Percentiles rank a stretch among this genome's conserved stretches.
phyloP scores from a whole-genome alignment of 2,888 invertebrate species.

The Chydorus sphaericus region DNA sequence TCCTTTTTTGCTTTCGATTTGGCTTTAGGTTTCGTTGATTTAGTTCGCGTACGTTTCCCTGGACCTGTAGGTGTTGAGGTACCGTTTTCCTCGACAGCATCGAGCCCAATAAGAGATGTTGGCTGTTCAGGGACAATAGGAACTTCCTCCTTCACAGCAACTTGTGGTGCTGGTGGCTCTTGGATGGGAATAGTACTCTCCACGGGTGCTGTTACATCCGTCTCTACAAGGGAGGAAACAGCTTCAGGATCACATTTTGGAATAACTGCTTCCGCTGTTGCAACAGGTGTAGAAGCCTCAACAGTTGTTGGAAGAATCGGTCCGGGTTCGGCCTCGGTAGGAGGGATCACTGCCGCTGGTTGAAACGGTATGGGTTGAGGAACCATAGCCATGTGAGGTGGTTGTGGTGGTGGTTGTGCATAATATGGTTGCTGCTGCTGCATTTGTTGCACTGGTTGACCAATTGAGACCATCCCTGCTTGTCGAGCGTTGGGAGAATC shows the following conservation, averaged over 20 bases:
- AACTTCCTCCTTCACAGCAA: neutral
- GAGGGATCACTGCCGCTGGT: neutral
- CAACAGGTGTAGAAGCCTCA: neutral
- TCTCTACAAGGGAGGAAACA: neutral
- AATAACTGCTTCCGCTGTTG: neutral
- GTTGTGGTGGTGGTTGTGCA: no score
- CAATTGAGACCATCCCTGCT: neutral
- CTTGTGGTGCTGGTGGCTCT: neutral
- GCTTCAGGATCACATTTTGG: neutral
- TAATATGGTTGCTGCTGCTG: neutral
- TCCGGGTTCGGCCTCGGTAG: neutral
- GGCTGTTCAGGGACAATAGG: neutral
- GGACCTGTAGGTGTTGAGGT: neutral
- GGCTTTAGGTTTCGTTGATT: neutral
- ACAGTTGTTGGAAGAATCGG: neutral
- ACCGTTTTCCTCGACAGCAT: neutral
- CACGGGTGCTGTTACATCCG: neutral
- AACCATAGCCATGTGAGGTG: no score
- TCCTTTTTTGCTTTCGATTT: neutral
- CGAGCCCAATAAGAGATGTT: no score
- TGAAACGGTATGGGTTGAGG: neutral
- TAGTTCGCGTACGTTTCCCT: neutral
- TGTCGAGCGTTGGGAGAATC: neutral
- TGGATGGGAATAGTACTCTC: neutral
- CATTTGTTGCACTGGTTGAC: neutral